Evolutionary conservation across 2,797 vertebrate species (phyloP), one percentile per base, ranked within the genome.

Genomic region (Typhlichthys eigenmanni): DNA sequence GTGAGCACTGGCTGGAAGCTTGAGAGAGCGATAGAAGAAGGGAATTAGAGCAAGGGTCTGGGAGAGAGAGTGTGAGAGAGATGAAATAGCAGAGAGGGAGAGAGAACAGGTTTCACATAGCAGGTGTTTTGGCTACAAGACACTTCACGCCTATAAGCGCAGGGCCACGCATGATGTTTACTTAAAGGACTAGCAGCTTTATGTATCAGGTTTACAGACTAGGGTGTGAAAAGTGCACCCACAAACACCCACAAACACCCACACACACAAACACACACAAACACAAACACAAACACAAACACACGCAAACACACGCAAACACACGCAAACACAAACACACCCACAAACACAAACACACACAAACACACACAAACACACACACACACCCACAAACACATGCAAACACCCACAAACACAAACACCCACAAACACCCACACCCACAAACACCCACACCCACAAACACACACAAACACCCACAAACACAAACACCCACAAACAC

Each of bases 1-100:
- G 55, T 60, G 47, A 68, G 69, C 55, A 71, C 59, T 71, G 79
- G 70, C 75, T 67, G 62, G 69, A 60, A 69, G 62, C 73, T 80
- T 75, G 32, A 78, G 66, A 58, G 58, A 16, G 52, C 63, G 62
- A 60, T 53, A 72, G 62, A n/a, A 10, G 51, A 50, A 60, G 29
- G 55, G 49, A 48, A 43, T 52, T 12, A 60, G 10, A 52, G 47
- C 5, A 17, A 38, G 48, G 13, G 46, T 61, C 8, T 29, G 8
- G 7, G 6, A 49, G 47, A 17, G 5, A 50, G 38, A 45, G 45
- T 52, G 58, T 34, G 50, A 76, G 29, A n/a, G 49, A 47, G 34
- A 29, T 5, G 43, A 14, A 8, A 48, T 1, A 2, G 9, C 38
- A 24, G 13, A 16, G 34, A 16, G 7, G 11, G 34, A 5, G 8